phyloP scores from a whole-genome alignment of 2,797 vertebrate genomes.

The Alectoris magna region DNA sequence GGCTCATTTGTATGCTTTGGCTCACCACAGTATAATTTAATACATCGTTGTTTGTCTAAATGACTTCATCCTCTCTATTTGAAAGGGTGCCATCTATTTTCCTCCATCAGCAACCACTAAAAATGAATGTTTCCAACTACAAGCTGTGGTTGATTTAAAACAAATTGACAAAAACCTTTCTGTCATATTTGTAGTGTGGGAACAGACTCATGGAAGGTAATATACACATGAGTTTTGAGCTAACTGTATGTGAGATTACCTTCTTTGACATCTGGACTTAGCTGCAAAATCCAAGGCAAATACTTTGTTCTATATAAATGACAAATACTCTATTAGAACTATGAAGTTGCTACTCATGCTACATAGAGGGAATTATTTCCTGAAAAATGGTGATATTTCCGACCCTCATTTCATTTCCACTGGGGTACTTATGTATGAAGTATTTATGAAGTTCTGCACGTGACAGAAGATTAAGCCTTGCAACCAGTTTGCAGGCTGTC shows the following conservation, averaged over 20 bases:
- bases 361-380: neutral
- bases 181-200: neutral
- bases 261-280: neutral
- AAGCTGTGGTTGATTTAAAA: constrained; percentile 4
- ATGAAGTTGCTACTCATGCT: neutral
- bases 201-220: neutral
- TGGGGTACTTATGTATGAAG: neutral
- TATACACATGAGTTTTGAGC: neutral
- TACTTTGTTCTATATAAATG: neutral
- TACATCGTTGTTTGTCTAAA: constrained; percentile 46
- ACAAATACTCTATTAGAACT: neutral
- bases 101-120: neutral
- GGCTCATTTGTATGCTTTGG: constrained; percentile 38
- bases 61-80: constrained; percentile 20
- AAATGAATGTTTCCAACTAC: neutral
- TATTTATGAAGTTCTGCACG: neutral
- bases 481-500: neutral
- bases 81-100: constrained; percentile 31
- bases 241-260: neutral
- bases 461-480: neutral
- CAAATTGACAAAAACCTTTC: neutral
- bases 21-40: constrained; percentile 12
- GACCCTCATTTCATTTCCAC: neutral
- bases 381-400: neutral
- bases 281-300: neutral